Base-by-base conservation (phyloP, 1,140 invertebrate species). In the Ruditapes philippinarum region DNA sequence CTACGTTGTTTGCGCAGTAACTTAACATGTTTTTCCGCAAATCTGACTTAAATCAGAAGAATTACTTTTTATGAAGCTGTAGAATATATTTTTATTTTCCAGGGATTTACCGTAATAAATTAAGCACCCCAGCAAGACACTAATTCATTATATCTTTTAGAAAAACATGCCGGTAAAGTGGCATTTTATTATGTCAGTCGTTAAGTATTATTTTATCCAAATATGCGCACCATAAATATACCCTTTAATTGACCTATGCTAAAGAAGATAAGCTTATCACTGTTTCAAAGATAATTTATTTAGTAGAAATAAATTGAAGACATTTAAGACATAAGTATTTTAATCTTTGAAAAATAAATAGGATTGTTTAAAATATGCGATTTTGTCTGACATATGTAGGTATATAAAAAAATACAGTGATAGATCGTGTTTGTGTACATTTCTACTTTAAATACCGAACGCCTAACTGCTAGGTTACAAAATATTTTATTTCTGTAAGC, bases 61-160 rank as follows among this genome's bases (percentile, higher is more conserved):
- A 76, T 76, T 76, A 76, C 45, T 36, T 31, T 73, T 76, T 76
- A 51, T 49, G 25, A 51, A 76, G 73, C 49, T 76, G 73, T 76
- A 40, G 42, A 76, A 49, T 28, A 25, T 76, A 40, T 49, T 76
- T 45, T 76, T n/a, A 76, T 45, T 5, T n/a, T 76, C 49, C n/a
- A 28, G 17, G 73, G 73, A 76, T 49, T 76, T 49, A 51, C 40
- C n/a, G 45, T 31, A 22, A 51, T 49, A 76, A 76, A 25, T 49
- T 76, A 76, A 76, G 73, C 42, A 76, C 73, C 73, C 45, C 45
- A 3, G 17, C 28, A n/a, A 45, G 36, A 42, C 7, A 76, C 5
- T 28, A 40, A 76, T 9, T 76, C 73, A 42, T 14, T n/a, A 49
- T 25, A 76, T 76, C 38, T 19, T 42, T 76, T 76, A 49, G 7